phyloP scores from a whole-genome alignment of 1,140 invertebrate genomes.

The Lordiphosa stackelbergi region DNA sequence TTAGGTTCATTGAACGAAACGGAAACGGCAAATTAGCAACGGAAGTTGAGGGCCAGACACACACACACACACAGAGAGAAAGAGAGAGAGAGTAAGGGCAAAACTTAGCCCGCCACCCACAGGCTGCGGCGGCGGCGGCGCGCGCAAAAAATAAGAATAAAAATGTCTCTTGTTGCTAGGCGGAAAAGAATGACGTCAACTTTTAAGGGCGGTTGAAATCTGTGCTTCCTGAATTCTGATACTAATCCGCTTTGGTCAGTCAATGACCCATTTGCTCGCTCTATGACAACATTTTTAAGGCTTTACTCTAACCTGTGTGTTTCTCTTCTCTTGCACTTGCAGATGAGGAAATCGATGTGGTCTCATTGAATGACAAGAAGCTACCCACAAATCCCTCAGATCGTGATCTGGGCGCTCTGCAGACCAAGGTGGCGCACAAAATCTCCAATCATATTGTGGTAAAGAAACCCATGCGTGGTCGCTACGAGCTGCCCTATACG shows the following conservation, averaged over 20 bases:
- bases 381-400: slow-evolving; percentile 82
- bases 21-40: slow-evolving; percentile 60
- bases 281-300: slow-evolving; percentile 15
- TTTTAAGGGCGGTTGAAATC: slow-evolving; percentile 24
- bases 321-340: slow-evolving; percentile 67
- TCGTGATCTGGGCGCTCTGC: slow-evolving; percentile 81
- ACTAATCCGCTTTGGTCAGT: slow-evolving; percentile 62
- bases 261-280: background rate
- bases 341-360: slow-evolving; percentile 92
- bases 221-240: slow-evolving; percentile 71
- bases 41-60: no score
- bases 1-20: slow-evolving; percentile 51
- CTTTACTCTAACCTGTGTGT: slow-evolving; percentile 20
- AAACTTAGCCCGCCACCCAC: no score
- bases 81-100: background rate
- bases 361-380: slow-evolving; percentile 81
- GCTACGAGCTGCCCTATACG: slow-evolving; percentile 60
- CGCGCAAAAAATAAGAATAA: no score
- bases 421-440: slow-evolving; percentile 75
- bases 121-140: no score
- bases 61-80: slow-evolving; percentile 14
- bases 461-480: slow-evolving; percentile 30
- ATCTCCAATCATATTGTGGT: slow-evolving; percentile 47
- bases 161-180: slow-evolving; percentile 21
- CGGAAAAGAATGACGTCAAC: slow-evolving; percentile 16